phyloP scores from a whole-genome alignment of 1,140 invertebrate species.

The Phymorhynchus buccinoides region DNA sequence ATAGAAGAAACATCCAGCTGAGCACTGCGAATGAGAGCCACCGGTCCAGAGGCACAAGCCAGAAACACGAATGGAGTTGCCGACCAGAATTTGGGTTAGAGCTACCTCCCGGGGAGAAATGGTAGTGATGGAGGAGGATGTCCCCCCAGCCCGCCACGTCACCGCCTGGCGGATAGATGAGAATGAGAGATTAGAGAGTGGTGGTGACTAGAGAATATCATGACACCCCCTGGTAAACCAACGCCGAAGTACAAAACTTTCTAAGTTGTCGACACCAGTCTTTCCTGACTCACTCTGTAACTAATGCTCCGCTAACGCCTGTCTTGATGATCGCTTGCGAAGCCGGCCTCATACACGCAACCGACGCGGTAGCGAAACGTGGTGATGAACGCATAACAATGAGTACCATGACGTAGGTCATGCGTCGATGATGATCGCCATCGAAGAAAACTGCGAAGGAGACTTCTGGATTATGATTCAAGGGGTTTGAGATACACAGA shows the following conservation, averaged over 20 bases:
- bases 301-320: neutral
- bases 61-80: neutral
- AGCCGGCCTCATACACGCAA: neutral
- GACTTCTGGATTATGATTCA: too few species aligned
- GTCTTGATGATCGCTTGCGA: neutral
- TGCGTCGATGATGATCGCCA: neutral
- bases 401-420: neutral
- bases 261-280: neutral
- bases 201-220: neutral
- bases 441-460: too few species aligned
- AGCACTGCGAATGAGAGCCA: neutral
- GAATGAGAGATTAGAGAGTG: neutral
- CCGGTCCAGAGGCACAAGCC: neutral
- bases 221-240: neutral
- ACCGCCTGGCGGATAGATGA: neutral
- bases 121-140: neutral
- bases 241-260: neutral
- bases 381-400: neutral
- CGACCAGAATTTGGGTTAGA: neutral
- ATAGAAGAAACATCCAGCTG: neutral
- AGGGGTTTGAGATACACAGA: neutral
- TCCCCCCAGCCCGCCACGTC: neutral
- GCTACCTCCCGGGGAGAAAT: neutral
- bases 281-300: neutral
- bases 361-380: neutral